Percentiles rank a stretch among this genome's conserved stretches.
Conservation (phyloP, 2,888 invertebrate genomes). For the Lasius fuliginosus region DNA sequence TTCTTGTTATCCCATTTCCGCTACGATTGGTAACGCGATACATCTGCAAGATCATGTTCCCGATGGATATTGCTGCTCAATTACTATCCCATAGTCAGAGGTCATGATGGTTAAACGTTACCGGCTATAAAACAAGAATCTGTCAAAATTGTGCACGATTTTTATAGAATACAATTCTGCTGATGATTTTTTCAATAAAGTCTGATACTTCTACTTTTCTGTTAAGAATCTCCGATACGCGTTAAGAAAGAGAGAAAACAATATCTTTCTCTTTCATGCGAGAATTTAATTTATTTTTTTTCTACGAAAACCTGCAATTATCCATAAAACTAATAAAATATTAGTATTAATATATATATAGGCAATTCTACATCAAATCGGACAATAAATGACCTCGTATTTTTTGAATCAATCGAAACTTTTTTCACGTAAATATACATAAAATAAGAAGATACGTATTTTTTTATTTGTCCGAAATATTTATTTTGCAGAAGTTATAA, state of each 20-base stretch:
- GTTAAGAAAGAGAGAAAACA: background rate
- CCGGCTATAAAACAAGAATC: background rate
- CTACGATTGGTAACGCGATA: conserved; percentile 33
- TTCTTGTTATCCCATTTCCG: conserved; percentile 41
- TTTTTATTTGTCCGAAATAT: no score
- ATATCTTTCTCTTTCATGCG: background rate
- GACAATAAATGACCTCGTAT: no score
- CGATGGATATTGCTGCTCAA: conserved; percentile 27
- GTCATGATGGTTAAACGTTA: conserved; percentile 35
- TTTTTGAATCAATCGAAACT: no score
- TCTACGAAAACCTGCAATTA: background rate
- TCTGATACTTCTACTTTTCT: background rate
- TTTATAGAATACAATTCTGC: background rate
- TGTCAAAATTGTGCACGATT: background rate
- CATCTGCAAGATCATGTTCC: conserved; percentile 40
- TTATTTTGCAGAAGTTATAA: no score
- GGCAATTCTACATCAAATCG: no score
- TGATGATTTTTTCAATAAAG: background rate
- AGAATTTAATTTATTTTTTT: background rate
- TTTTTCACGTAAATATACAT: no score
- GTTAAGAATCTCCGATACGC: background rate
- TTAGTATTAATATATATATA: background rate
- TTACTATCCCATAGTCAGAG: conserved; percentile 15
- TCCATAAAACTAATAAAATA: background rate
- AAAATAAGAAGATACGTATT: no score